Conservation (phyloP, 2,113 vertebrate genomes). For the Danio rerio region DNA sequence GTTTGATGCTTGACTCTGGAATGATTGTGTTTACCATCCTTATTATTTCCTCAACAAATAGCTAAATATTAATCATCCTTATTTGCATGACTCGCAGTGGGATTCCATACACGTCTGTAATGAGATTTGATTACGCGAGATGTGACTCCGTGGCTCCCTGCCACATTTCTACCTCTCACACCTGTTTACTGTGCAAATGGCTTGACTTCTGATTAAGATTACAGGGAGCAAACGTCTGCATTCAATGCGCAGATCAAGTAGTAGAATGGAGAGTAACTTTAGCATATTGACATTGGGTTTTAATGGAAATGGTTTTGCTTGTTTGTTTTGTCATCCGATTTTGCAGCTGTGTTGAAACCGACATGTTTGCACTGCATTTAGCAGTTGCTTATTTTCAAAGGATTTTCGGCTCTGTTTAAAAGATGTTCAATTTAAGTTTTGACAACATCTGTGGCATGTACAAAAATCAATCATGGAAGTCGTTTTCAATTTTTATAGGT, state of each 20-base stretch:
- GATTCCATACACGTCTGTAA: conserved; percentile 45
- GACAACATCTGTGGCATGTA: not conserved
- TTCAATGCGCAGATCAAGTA: conserved; percentile 17
- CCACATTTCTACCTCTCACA: conserved; percentile 38
- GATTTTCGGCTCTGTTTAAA: not conserved
- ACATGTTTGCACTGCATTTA: not conserved
- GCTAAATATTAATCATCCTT: conserved; percentile 42
- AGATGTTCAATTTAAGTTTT: not conserved
- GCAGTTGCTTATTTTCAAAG: not conserved
- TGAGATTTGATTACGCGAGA: conserved; percentile 42
- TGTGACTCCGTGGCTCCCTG: conserved; percentile 7
- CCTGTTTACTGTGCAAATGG: conserved; percentile 38
- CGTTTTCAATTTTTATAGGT: no score
- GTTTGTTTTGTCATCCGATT: not conserved
- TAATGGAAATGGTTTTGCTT: not conserved
- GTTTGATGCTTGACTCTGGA: conserved; percentile 37
- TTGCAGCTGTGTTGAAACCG: not conserved
- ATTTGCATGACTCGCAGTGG: conserved; percentile 32
- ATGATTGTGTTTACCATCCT: conserved; percentile 48
- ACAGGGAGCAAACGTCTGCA: conserved; percentile 7
- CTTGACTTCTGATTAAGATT: conserved; percentile 30
- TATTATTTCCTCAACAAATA: conserved; percentile 47
- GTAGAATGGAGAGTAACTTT: conserved; percentile 10
- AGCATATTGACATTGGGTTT: conserved; percentile 28
- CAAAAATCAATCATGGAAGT: not conserved